Evolutionary conservation across 92 coral and sea anemone species (phyloP), one percentile per base, ranked within the genome.

Genomic region (Parazoanthus swiftii): DNA sequence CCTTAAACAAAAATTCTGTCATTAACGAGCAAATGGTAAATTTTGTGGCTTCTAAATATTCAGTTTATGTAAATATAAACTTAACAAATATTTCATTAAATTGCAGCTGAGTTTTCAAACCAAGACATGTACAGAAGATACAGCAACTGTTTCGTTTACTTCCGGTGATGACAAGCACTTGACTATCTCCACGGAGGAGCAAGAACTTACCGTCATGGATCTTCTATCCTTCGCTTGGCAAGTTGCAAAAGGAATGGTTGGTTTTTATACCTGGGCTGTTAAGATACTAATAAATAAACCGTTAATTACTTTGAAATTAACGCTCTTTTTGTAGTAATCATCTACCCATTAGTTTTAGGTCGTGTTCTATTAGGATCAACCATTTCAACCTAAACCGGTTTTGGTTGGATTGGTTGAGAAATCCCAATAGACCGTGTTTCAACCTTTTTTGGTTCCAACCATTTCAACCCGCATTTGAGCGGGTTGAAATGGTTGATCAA

Each of bases 181-280:
- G 46, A 5, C 8, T 2, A 82, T 3, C 26, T 25, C 0, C 33
- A 51, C 21, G 11, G 86, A 68, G 23, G 71, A 50, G 9, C n/a
- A 81, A 63, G 77, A 15, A 42, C 16, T 82, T 6, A 42, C 78
- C 0, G 77, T 73, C 11, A 26, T 13, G n/a, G 86, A 82, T 33
- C 63, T 82, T 44, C 75, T 82, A 9, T 82, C 86, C 48, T 82
- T 82, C 38, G 86, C 86, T 48, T 82, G 86, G 86, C 86, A 82
- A 33, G 70, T 44, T 13, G 77, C 86, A 6, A 82, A 82, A 82
- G 86, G 86, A 82, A 82, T 82, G 86, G 86, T 82, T 37, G 20
- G 38, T 66, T n/a, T n/a, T 68, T 7, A 26, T 78, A 23, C 35
- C 21, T 6, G 33, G 33, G 33, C 33, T 29, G 16, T 8, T 48